phyloP scores from a whole-genome alignment of 2,113 vertebrate genomes.

The Chaetodon trifascialis region DNA sequence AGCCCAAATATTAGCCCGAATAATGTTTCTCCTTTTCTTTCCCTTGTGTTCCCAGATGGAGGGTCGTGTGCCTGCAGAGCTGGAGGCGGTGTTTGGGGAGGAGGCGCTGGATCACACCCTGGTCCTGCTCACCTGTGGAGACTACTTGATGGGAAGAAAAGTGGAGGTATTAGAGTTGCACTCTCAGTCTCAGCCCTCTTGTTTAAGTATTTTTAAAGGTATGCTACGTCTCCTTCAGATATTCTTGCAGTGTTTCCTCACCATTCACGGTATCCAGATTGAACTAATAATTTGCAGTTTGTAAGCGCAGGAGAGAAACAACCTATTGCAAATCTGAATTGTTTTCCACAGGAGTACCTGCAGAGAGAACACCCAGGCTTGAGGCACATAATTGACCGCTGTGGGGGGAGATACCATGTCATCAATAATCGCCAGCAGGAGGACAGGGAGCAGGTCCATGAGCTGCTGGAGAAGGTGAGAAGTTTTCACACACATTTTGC shows the following conservation, averaged over 20 bases:
- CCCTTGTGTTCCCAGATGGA: slow-evolving; percentile 72
- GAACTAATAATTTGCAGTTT: neutral
- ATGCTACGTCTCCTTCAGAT: neutral
- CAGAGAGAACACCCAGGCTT: slow-evolving; percentile 74
- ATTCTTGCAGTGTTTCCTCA: neutral
- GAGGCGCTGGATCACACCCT: slow-evolving; percentile 77
- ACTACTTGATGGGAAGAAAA: slow-evolving; percentile 79
- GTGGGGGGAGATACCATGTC: slow-evolving; percentile 79
- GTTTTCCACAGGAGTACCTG: slow-evolving; percentile 71
- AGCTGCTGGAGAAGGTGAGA: slow-evolving; percentile 82
- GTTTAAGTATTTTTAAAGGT: neutral
- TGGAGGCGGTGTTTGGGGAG: slow-evolving; percentile 78
- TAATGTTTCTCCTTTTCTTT: neutral
- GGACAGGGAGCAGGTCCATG: slow-evolving; percentile 76
- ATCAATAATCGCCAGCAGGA: slow-evolving; percentile 81
- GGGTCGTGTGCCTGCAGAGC: slow-evolving; percentile 68
- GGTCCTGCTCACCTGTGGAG: slow-evolving; percentile 85
- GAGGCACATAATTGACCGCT: slow-evolving; percentile 75
- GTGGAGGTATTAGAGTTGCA: slow-evolving; percentile 60
- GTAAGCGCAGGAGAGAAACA: neutral
- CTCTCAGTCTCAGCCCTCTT: neutral
- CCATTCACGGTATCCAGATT: neutral
- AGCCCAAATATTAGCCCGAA: neutral
- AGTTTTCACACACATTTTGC: neutral
- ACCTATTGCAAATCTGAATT: neutral